A percentile compares a stretch with the other conserved stretches of the same genome.
These are phyloP conservation scores for Parauchenoglanis punctatus DNA, from an alignment of 2,797 vertebrate species.

Conservation along the genomic window DNA sequence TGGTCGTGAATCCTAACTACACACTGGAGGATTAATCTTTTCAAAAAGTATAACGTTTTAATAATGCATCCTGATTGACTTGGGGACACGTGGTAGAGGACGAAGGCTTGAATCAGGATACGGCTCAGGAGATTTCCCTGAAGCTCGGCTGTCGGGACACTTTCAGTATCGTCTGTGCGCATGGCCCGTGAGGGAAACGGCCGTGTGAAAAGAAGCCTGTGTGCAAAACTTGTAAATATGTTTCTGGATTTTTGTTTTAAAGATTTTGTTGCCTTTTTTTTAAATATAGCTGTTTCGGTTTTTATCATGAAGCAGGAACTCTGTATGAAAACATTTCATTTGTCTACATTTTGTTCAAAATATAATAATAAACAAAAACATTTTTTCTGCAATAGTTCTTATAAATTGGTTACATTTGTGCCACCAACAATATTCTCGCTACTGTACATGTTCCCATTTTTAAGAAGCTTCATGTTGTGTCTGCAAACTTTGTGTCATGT, in stretches of 20 bases:
- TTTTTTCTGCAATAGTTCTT: neutral
- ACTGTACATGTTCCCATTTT: neutral
- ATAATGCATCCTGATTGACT: neutral
- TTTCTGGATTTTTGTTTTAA: conserved; percentile 42
- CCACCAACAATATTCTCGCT: neutral
- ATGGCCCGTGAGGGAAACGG: neutral
- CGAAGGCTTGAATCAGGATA: neutral
- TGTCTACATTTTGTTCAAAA: neutral
- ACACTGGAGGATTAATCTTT: conserved; percentile 84
- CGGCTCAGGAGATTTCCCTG: neutral
- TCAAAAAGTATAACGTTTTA: neutral
- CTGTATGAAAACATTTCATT: neutral
- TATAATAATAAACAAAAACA: neutral
- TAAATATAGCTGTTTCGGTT: neutral
- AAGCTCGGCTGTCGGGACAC: neutral
- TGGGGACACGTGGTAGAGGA: neutral
- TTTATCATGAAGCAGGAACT: neutral
- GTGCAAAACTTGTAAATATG: conserved; percentile 71
- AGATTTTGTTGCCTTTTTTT: conserved; percentile 18
- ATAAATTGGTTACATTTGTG: neutral
- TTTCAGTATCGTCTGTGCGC: neutral
- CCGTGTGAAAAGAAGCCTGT: neutral
- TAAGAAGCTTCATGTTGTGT: neutral
- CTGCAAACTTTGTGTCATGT: neutral
- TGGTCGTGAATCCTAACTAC: conserved; percentile 98